Evolutionary conservation across 2,888 invertebrate genomes (phyloP).

Genomic region (Pachliopta kotzebuea): DNA sequence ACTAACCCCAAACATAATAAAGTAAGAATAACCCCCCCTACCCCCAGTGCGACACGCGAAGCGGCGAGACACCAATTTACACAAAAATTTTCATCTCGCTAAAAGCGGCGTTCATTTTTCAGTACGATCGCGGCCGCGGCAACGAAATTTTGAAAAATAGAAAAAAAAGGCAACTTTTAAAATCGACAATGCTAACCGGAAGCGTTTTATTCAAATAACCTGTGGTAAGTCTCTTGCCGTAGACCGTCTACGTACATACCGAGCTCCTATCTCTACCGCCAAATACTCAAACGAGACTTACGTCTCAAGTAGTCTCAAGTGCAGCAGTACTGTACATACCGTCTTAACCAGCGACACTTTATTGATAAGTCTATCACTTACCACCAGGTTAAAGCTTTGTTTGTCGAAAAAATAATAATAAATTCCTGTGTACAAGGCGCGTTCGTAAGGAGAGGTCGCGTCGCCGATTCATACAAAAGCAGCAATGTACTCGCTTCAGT

Average conservation of each 20-base stretch:
- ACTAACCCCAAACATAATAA: not conserved
- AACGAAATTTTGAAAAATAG: slow-evolving; percentile 27
- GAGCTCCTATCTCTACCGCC: too few relatives aligned
- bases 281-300: too few relatives aligned
- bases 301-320: too few relatives aligned
- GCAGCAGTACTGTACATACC: too few relatives aligned
- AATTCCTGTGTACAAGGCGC: slow-evolving; percentile 42
- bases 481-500: slow-evolving; percentile 56
- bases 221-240: too few relatives aligned
- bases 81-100: slow-evolving; percentile 14
- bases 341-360: too few relatives aligned
- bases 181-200: slow-evolving; percentile 32
- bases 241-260: too few relatives aligned
- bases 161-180: slow-evolving; percentile 34
- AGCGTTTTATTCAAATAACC: slow-evolving; percentile 34
- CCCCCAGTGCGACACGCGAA: not conserved
- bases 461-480: slow-evolving; percentile 56
- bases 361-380: too few relatives aligned
- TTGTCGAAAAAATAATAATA: too few relatives aligned
- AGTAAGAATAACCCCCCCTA: not conserved
- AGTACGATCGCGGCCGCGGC: slow-evolving; percentile 9
- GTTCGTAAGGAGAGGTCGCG: too few relatives aligned
- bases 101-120: slow-evolving; percentile 12
- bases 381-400: too few relatives aligned
- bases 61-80: slow-evolving; percentile 4